Percentiles rank a stretch among this genome's conserved stretches.
These are phyloP conservation scores for Pseudomyrmex pallidus DNA, from an alignment of 1,140 invertebrate genomes.

Conservation along the genomic window DNA sequence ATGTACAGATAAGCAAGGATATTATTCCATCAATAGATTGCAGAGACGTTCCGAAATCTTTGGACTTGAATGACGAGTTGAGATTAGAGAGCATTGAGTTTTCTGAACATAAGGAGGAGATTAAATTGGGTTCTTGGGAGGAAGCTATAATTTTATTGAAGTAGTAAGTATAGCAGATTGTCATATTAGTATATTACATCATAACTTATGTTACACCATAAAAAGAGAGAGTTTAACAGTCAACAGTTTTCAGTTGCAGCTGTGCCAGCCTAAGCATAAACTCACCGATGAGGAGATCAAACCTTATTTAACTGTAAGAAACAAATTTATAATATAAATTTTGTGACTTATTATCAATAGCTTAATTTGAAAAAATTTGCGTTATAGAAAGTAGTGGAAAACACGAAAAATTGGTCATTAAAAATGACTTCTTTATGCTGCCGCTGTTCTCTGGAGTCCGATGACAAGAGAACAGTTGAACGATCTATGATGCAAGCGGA, in stretches of 20 bases:
- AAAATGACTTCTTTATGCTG: conserved; percentile 89
- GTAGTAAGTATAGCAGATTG: conserved; percentile 86
- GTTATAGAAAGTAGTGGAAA: conserved; percentile 77
- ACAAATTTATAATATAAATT: conserved; percentile 36
- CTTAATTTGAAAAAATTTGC: conserved; percentile 34
- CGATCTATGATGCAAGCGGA: conserved; percentile 94
- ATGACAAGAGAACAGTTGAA: conserved; percentile 92
- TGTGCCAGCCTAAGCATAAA: conserved; percentile 91
- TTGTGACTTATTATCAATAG: neutral
- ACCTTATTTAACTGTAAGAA: conserved; percentile 90
- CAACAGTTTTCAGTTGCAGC: conserved; percentile 87
- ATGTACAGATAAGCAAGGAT: conserved; percentile 86
- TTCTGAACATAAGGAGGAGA: conserved; percentile 86
- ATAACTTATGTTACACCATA: conserved; percentile 11
- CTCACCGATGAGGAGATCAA: conserved; percentile 92
- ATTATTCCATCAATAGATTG: conserved; percentile 74
- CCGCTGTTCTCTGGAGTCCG: conserved; percentile 91
- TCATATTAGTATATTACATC: conserved; percentile 17
- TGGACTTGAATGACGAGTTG: conserved; percentile 93
- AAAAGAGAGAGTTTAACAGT: conserved; percentile 53
- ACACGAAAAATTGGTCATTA: conserved; percentile 89
- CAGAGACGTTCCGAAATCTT: conserved; percentile 86
- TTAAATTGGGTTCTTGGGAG: conserved; percentile 89
- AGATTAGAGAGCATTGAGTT: conserved; percentile 92
- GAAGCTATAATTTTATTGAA: conserved; percentile 91